A percentile compares a stretch with the other conserved stretches of the same genome.
These are phyloP conservation scores for Pseudococcus longispinus DNA, from an alignment of 2,888 invertebrate species.

Conservation along the genomic window DNA sequence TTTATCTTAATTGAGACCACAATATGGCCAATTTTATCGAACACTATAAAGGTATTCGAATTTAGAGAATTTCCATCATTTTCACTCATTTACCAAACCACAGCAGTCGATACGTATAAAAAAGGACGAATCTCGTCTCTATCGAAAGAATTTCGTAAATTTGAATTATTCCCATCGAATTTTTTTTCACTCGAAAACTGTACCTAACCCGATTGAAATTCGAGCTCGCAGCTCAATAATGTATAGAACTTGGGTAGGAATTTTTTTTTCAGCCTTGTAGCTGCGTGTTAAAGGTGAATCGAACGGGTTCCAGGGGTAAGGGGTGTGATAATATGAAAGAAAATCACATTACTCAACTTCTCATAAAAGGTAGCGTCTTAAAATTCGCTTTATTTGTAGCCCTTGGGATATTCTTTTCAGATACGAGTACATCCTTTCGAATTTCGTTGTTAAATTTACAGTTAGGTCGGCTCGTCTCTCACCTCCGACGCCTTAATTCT, in stretches of 20 bases:
- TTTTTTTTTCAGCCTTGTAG: background rate
- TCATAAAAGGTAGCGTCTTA: conserved; percentile 28
- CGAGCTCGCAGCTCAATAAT: background rate
- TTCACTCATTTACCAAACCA: background rate
- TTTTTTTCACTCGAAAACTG: background rate
- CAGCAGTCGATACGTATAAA: background rate
- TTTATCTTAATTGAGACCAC: conserved; percentile 32
- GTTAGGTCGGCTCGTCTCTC: background rate
- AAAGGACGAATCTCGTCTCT: background rate
- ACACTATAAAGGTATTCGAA: background rate
- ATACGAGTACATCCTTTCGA: background rate
- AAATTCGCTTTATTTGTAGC: conserved; percentile 28
- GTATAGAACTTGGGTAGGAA: background rate
- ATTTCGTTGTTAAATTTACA: conserved; percentile 15
- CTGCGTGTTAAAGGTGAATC: background rate
- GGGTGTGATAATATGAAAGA: background rate
- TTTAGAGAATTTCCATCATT: background rate
- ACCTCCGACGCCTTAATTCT: background rate
- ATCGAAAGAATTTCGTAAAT: background rate
- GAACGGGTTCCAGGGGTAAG: background rate
- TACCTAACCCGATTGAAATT: background rate
- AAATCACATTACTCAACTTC: conserved; percentile 28
- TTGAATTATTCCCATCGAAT: background rate
- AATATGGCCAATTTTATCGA: background rate
- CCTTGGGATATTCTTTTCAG: conserved; percentile 13